Base-by-base conservation (phyloP, 2,797 vertebrate genomes). In the Myotis findleyi region DNA sequence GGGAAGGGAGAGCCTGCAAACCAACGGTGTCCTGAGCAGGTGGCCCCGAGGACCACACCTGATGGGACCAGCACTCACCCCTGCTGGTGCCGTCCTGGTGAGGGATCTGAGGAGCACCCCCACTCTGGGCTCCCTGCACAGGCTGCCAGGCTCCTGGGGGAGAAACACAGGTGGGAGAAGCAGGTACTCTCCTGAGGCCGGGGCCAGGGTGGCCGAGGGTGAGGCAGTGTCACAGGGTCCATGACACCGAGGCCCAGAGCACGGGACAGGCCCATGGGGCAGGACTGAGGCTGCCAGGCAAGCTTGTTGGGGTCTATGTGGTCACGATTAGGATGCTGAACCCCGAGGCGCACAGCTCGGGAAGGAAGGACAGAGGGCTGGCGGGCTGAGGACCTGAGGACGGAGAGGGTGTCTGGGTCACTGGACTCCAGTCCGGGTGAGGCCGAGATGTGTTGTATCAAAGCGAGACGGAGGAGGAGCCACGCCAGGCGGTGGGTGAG, bases 271-370 rank as follows among this genome's bases (percentile, higher is more conserved):
- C 3, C 33, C 25, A 10, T 9, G 7, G 3, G 9, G 18, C 20
- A 33, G 47, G 55, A n/a, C 25, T 8, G 66, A 25, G 51, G 89
- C 14, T 20, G 51, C 3, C 7, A 14, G 76, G 36, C 41, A 6
- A 25, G 23, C 38, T 4, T 49, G 44, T 21, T 16, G 69, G 72
- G 20, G 72, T 14, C 3, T 7, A 33, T 6, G 36, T 55, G 62
- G 14, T 25, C 13, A 25, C 8, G 25, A 55, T 33, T 6, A 14
- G 33, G 21, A 21, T 4, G 12, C 51, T 57, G 64, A 69, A 68
- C 66, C 17, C 1, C 3, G 7, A 0, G 0, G 20, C 1, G 0
- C 2, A 6, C 3, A 25, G 21, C 47, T 6, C 4, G 9, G 79
- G 79, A 36, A n/a, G 79, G 27, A n/a, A 12, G 8, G 64, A 66